A percentile compares a stretch with the other conserved stretches of the same genome.
Conservation (phyloP, 2,113 vertebrate species). For the Oceanites oceanicus region DNA sequence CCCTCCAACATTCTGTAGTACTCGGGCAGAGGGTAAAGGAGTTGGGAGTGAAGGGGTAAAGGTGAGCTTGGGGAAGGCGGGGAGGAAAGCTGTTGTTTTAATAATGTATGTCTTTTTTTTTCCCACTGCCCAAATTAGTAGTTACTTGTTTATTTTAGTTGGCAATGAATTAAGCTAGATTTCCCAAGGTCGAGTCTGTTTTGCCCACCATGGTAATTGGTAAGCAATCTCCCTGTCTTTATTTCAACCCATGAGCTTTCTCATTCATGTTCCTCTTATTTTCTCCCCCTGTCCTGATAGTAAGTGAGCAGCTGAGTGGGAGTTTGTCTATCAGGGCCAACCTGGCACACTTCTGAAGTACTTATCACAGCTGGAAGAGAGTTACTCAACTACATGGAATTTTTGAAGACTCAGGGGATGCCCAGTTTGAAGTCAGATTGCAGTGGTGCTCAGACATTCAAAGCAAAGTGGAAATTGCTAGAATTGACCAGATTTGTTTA, state of each 20-base stretch:
- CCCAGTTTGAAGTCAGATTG: background rate
- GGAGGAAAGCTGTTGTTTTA: background rate
- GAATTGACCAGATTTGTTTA: background rate
- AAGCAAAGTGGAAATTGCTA: background rate
- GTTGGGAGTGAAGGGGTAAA: background rate
- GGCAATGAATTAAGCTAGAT: background rate
- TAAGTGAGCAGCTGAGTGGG: background rate
- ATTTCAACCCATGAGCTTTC: background rate
- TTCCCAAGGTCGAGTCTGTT: background rate
- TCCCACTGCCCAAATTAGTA: background rate
- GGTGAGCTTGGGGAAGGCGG: background rate
- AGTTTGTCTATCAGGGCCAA: background rate
- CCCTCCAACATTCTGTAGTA: background rate
- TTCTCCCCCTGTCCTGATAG: background rate
- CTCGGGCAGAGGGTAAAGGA: background rate
- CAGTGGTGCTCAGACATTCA: background rate
- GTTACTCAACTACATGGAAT: background rate
- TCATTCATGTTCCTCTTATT: background rate
- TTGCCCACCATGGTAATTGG: background rate
- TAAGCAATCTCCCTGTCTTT: background rate
- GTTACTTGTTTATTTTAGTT: background rate
- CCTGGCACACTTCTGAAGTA: background rate
- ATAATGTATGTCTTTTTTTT: background rate
- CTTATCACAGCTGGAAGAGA: background rate
- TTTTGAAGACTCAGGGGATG: background rate